Base-by-base conservation (phyloP, 2,113 vertebrate species). In the Varanus komodoensis region DNA sequence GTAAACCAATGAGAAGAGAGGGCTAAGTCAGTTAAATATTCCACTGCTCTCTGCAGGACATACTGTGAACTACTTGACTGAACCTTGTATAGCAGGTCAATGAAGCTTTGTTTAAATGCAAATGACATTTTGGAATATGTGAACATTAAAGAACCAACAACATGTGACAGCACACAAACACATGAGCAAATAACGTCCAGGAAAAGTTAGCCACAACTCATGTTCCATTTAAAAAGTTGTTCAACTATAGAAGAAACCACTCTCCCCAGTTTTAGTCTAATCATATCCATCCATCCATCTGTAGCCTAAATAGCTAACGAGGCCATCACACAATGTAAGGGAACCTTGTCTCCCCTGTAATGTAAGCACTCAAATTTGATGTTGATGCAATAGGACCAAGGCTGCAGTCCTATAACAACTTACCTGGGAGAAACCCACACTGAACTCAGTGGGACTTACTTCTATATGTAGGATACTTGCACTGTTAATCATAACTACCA, bases 31-130 rank as follows among this genome's bases (percentile, higher is more conserved):
- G 23, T 78, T 52, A 85, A 84, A 89, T 29, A 52, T 79, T 79
- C 48, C 29, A 61, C 82, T 84, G 74, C 64, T 79, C 86, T 61
- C 86, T 84, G 52, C 34, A 78, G 79, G 85, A 27, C 61, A 64
- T 61, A 48, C 25, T 38, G 15, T 29, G 44, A 80, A 85, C 8
- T 89, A 69, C 68, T 80, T 15, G 32, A 73, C 29, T 81, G n/a
- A 54, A 34, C 38, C 15, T 68, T n/a, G 8, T 8, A 27, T 17
- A 48, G 64, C 19, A 52, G 34, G 34, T 68, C 48, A 69, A 54
- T 69, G 8, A 14, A 2, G 23, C n/a, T 79, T 38, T 21, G 1
- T 27, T 71, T 82, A 64, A 64, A 38, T 12, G 6, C 29, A 6
- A 82, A 74, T 57, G 19, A 8, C 29, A 74, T 74, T 84, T 84